Evolutionary conservation across 2,888 invertebrate genomes (phyloP).

Genomic region (Malachius bipustulatus): DNA sequence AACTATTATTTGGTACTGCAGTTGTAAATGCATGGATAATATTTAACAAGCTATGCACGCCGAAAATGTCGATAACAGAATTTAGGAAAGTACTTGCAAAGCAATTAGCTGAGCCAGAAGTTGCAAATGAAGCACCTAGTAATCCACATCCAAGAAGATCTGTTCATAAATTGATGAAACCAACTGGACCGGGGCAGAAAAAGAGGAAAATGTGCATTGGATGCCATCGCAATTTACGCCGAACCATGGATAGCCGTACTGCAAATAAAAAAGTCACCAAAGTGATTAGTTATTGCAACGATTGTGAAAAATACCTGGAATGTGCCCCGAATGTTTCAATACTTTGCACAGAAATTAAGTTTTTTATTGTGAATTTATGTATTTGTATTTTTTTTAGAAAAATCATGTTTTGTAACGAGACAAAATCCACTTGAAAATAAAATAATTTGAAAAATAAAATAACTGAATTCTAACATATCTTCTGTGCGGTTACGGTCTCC

Average conservation of each 20-base stretch:
- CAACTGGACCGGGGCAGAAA: conserved; percentile 11
- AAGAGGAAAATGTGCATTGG: conserved; percentile 12
- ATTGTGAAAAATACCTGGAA: conserved; percentile 11
- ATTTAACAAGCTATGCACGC: conserved; percentile 7
- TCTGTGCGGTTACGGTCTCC: no score
- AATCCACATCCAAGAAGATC: no score
- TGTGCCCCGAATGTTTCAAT: conserved; percentile 12
- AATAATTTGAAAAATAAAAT: no score
- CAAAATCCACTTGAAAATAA: no score
- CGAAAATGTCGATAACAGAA: conserved; percentile 11
- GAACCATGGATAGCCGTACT: no score
- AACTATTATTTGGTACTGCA: conserved; percentile 11
- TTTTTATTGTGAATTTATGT: no score
- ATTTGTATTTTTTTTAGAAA: no score
- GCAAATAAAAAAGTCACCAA: no score
- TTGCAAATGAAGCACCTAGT: conserved; percentile 3
- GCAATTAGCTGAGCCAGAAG: conserved; percentile 3
- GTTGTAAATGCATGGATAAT: no score
- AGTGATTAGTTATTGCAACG: conserved; percentile 11
- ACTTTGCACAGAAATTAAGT: no score
- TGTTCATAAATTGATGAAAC: conserved; percentile 12
- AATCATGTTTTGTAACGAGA: no score
- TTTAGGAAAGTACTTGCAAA: conserved; percentile 9
- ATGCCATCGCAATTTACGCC: conserved; percentile 11
- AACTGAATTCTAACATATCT: no score